A percentile compares a stretch with the other conserved stretches of the same genome.
These are phyloP conservation scores for Thamnophis sirtalis DNA, from an alignment of 2,113 vertebrate species.

Conservation along the genomic window DNA sequence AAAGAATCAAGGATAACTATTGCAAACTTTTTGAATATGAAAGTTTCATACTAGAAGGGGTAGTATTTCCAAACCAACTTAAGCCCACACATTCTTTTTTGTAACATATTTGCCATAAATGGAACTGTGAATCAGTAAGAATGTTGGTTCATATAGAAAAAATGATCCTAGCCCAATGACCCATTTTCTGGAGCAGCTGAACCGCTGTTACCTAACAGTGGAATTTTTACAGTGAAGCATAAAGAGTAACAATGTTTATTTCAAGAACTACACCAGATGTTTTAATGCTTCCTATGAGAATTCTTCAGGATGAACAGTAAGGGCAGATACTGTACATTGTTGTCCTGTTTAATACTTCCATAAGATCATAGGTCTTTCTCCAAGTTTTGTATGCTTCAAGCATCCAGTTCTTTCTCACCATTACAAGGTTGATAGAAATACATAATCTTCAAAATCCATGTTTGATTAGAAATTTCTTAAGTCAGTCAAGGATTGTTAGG, in stretches of 20 bases:
- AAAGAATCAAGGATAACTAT: background rate
- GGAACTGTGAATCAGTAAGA: background rate
- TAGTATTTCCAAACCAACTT: background rate
- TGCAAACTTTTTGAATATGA: background rate
- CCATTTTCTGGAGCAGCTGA: background rate
- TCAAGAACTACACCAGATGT: background rate
- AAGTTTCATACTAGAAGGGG: background rate
- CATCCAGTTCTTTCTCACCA: background rate
- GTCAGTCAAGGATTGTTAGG: background rate
- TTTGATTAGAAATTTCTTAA: background rate
- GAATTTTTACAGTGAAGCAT: background rate
- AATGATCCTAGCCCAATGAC: background rate
- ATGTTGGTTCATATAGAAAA: background rate
- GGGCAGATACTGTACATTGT: background rate
- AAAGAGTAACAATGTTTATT: background rate
- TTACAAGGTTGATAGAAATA: background rate
- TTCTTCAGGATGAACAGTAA: background rate
- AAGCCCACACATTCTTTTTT: background rate
- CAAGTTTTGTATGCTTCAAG: background rate
- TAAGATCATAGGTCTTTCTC: background rate
- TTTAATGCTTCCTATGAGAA: background rate
- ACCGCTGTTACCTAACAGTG: background rate
- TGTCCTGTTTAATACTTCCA: background rate
- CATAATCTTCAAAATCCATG: background rate
- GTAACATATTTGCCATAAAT: background rate